phyloP scores from a whole-genome alignment of 2,113 vertebrate genomes.

The Dunckerocampus dactyliophorus region DNA sequence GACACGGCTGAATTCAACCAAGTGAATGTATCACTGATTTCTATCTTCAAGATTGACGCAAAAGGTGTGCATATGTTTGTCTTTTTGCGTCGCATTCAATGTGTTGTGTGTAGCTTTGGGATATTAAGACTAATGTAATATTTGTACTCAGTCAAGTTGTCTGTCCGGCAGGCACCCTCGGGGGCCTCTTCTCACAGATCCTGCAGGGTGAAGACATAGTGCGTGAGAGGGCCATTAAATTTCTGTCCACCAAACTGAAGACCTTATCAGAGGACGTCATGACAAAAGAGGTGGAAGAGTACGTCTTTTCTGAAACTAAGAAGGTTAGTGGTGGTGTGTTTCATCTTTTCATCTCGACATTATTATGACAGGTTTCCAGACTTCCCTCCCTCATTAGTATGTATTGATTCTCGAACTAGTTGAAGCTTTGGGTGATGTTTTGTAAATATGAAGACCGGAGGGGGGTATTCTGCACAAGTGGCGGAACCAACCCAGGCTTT shows the following conservation, averaged over 20 bases:
- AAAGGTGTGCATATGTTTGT: slow-evolving; percentile 74
- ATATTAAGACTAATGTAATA: too few relatives aligned
- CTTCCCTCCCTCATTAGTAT: too few relatives aligned
- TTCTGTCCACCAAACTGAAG: slow-evolving; percentile 90
- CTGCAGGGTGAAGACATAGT: slow-evolving; percentile 97
- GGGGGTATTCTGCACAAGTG: too few relatives aligned
- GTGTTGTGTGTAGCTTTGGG: not conserved
- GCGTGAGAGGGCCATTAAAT: slow-evolving; percentile 92
- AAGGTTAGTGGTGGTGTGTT: slow-evolving; percentile 72
- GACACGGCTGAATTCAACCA: slow-evolving; percentile 97
- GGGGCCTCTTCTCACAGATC: slow-evolving; percentile 96
- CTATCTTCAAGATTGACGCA: slow-evolving; percentile 97
- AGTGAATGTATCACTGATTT: slow-evolving; percentile 88
- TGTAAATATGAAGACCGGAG: too few relatives aligned
- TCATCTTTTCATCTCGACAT: not conserved
- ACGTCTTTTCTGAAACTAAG: slow-evolving; percentile 88
- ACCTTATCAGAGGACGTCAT: slow-evolving; percentile 87
- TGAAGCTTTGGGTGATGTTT: too few relatives aligned
- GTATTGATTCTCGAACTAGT: not conserved
- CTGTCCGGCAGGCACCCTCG: slow-evolving; percentile 81
- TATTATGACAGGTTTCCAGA: not conserved
- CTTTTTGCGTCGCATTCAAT: not conserved
- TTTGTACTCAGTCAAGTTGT: too few relatives aligned
- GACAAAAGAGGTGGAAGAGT: slow-evolving; percentile 95
- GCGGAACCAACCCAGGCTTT: too few relatives aligned